These are phyloP conservation scores for Bufotes viridis DNA, from an alignment of 2,797 vertebrate species.

Conservation along the genomic window DNA sequence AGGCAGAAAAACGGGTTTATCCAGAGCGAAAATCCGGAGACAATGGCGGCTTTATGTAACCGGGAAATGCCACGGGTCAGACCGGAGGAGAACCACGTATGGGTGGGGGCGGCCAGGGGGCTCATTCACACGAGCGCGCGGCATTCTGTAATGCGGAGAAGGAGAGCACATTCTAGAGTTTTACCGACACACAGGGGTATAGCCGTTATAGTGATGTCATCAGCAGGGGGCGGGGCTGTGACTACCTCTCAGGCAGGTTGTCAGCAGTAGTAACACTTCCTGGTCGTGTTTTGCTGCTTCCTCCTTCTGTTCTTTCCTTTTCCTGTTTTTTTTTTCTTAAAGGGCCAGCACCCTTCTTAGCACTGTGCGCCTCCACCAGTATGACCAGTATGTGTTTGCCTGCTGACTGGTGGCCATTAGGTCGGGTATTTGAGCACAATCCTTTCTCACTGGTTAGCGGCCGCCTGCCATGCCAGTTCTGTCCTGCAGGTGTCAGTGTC, in stretches of 20 bases:
- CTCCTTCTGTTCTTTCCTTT: not conserved
- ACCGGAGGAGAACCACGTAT: not conserved
- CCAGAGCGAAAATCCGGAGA: not conserved
- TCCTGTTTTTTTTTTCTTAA: not conserved
- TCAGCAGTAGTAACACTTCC: not conserved
- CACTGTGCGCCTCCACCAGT: too few relatives aligned
- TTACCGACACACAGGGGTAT: too few relatives aligned
- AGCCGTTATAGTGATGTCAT: not conserved
- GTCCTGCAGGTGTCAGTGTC: not conserved
- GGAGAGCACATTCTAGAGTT: too few relatives aligned
- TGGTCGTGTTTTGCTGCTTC: not conserved
- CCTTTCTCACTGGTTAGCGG: too few relatives aligned
- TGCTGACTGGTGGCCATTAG: too few relatives aligned
- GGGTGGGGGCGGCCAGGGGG: too few relatives aligned
- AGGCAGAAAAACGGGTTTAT: conserved; percentile 16
- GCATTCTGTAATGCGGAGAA: too few relatives aligned
- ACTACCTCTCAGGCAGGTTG: not conserved
- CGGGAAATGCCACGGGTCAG: not conserved
- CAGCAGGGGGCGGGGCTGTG: not conserved
- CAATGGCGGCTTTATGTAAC: conserved; percentile 3
- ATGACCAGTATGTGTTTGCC: too few relatives aligned
- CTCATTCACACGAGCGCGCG: too few relatives aligned
- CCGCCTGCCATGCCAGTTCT: not conserved
- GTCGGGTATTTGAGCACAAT: too few relatives aligned
- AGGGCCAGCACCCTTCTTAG: too few relatives aligned